Conservation (phyloP, 2,113 vertebrate genomes). For the Siniperca knerii region DNA sequence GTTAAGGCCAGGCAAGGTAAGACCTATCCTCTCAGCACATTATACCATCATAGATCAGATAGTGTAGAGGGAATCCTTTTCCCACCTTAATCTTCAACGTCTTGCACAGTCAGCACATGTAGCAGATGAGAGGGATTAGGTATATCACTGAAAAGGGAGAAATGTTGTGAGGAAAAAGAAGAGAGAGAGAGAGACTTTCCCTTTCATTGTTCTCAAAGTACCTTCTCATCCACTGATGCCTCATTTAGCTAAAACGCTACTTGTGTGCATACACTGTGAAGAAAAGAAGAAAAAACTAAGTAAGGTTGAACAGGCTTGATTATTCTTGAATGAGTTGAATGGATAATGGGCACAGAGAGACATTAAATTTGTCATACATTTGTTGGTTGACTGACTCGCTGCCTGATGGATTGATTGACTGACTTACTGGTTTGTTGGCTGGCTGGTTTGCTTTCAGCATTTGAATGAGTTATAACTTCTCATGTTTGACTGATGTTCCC, state of each 20-base stretch:
- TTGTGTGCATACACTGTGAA: conserved; percentile 39
- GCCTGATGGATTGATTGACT: conserved; percentile 47
- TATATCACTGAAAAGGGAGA: conserved; percentile 20
- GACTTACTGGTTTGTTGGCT: conserved; percentile 35
- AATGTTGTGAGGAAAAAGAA: neutral
- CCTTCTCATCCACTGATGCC: conserved; percentile 46
- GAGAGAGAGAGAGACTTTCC: neutral
- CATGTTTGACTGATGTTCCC: conserved; percentile 43
- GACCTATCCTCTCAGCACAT: conserved; percentile 14
- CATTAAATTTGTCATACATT: conserved; percentile 68
- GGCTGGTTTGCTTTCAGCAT: conserved; percentile 43
- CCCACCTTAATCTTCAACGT: conserved; percentile 39
- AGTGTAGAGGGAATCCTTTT: conserved; percentile 29
- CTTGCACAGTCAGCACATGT: conserved; percentile 53
- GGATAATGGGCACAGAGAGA: conserved; percentile 59
- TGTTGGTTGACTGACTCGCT: conserved; percentile 39
- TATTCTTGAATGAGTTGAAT: conserved; percentile 61
- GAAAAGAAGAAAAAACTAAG: neutral
- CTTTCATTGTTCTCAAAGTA: conserved; percentile 37
- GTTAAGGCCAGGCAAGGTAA: conserved; percentile 4
- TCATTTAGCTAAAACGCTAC: conserved; percentile 57
- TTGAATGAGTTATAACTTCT: conserved; percentile 41
- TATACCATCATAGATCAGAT: conserved; percentile 21
- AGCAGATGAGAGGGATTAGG: conserved; percentile 16
- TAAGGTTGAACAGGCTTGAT: conserved; percentile 49